Conservation (phyloP, 2,113 vertebrate genomes). For the Barbus barbus region DNA sequence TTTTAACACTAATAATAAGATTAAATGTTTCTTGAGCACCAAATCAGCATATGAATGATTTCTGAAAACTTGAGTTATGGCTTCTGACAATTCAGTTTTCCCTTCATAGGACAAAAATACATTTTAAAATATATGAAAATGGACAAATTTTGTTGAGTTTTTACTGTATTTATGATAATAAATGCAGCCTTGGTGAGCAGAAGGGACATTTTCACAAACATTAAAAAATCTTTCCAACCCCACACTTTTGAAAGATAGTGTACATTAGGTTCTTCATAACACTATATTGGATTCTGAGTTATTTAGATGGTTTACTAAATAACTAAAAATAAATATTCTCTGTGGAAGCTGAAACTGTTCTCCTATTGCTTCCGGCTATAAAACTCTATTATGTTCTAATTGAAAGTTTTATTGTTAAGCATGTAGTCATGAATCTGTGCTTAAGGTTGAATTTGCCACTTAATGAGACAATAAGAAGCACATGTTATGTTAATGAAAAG, state of each 20-base stretch:
- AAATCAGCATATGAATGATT: neutral
- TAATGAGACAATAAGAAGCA: constrained; percentile 17
- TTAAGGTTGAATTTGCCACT: neutral
- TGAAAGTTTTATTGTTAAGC: neutral
- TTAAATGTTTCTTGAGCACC: too few species aligned
- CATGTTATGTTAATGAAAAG: neutral
- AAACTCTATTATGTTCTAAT: neutral
- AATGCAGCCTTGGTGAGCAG: neutral
- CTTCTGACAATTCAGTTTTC: neutral
- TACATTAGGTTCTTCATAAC: neutral
- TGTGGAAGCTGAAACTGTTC: neutral
- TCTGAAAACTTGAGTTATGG: neutral
- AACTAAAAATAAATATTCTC: neutral
- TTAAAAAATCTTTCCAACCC: neutral
- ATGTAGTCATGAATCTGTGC: neutral
- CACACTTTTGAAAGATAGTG: neutral
- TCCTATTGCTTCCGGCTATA: neutral
- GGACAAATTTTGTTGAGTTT: neutral
- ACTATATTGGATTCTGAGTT: neutral
- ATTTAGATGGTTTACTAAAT: neutral
- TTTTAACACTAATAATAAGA: too few species aligned
- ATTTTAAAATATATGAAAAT: neutral
- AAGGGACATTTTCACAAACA: neutral
- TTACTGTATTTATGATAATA: neutral
- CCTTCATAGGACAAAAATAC: neutral